Base-by-base conservation (phyloP, 2,888 invertebrate species). In the Netelia virgata region DNA sequence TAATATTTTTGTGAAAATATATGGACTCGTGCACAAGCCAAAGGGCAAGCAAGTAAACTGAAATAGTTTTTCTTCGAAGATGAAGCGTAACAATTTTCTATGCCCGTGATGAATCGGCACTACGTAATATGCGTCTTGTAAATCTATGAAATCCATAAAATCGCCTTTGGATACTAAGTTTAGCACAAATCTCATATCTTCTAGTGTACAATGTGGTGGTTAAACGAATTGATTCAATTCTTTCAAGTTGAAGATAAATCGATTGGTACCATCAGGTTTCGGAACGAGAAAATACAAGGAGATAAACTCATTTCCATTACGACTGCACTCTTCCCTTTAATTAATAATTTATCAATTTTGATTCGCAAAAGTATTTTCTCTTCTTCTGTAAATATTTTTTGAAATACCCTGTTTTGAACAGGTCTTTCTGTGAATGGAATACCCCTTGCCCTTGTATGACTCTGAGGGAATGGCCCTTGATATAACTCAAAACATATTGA, bases 31-130 rank as follows among this genome's bases (percentile, higher is more conserved):
- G 11, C 77, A 86, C 0, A 5, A 28, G 10, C 28, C 85, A 50
- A 88, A 88, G 0, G 85, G 86, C 20, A 88, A 50, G 36, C 83
- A 87, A 0, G 69, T 72, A 76, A 88, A 89, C 18, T 89, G 82
- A 55, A 69, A 88, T 36, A 85, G 1, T 70, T 86, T 68, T 8
- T 23, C 57, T 11, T 80, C 1, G 57, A 88, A 89, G 53, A 57
- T 66, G 23, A 89, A 88, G 3, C 87, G 74, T 16, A 87, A 50
- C 68, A 77, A 87, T 50, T 85, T 87, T 64, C 70, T 72, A 23
- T 36, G 1, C 1, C 47, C 43, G 59, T 85, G 43, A 20, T 59
- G 1, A 14, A 87, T 55, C 3, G 87, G 86, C 0, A 88, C 14
- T 1, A 73, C 20, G 18, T 23, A 73, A 20, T 73, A 61, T 41